Conservation (phyloP, 2,888 invertebrate genomes). For the Drosophila eohydei region DNA sequence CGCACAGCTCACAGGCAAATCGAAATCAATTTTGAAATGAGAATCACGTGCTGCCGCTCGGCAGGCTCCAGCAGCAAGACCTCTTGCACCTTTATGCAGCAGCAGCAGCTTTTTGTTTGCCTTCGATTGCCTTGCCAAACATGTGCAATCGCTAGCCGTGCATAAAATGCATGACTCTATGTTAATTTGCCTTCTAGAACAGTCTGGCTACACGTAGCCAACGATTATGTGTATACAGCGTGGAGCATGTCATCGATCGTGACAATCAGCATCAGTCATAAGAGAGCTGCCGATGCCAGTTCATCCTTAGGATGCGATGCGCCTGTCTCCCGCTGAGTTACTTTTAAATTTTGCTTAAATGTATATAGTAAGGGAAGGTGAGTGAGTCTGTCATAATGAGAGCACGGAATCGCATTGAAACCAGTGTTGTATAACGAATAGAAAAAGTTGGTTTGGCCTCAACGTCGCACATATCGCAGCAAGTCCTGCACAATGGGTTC, state of each 20-base stretch:
- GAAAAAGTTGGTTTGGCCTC: too few relatives aligned
- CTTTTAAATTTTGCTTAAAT: too few relatives aligned
- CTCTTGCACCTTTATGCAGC: conserved; percentile 10
- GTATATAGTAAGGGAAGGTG: too few relatives aligned
- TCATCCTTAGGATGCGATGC: too few relatives aligned
- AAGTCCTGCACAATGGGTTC: background rate
- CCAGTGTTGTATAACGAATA: too few relatives aligned
- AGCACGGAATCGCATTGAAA: too few relatives aligned
- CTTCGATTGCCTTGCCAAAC: conserved; percentile 70
- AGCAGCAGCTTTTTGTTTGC: conserved; percentile 55
- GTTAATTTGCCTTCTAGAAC: conserved; percentile 20
- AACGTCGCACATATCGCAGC: background rate
- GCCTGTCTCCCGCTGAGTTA: too few relatives aligned
- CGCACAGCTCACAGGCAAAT: conserved; percentile 32
- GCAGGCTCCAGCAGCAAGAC: conserved; percentile 17
- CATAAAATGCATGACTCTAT: conserved; percentile 45
- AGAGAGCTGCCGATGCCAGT: background rate
- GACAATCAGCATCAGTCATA: conserved; percentile 13
- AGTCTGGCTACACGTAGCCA: conserved; percentile 15
- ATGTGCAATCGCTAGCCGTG: conserved; percentile 66
- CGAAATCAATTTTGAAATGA: conserved; percentile 58
- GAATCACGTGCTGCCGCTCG: conserved; percentile 43
- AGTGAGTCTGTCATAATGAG: too few relatives aligned
- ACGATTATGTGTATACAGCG: conserved; percentile 5
- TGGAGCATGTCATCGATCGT: conserved; percentile 17